These are phyloP conservation scores for Coregonus suidteri DNA, from an alignment of 2,797 vertebrate species.

Conservation along the genomic window DNA sequence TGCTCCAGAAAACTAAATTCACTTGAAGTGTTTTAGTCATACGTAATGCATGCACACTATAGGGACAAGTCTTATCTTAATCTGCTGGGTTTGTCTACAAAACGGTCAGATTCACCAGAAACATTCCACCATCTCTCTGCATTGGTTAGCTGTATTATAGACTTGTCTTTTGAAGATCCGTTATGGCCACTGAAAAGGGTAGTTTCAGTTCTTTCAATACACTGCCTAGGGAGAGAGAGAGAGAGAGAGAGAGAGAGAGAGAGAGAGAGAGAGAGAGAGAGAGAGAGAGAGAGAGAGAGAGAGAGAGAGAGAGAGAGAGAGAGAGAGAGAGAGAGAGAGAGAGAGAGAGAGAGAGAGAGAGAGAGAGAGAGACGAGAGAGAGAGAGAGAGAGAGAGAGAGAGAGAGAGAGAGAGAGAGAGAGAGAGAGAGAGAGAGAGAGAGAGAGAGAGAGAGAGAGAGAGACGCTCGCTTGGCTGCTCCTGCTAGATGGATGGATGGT, in stretches of 20 bases:
- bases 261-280: not conserved
- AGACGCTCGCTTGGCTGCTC: conserved; percentile 29
- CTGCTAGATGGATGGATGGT: conserved; percentile 42
- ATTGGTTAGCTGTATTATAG: not conserved
- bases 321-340: not conserved
- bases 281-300: not conserved
- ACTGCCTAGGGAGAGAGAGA: too few species aligned
- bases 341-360: not conserved
- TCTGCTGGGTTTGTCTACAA: not conserved
- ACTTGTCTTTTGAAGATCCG: too few species aligned
- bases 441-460: too few species aligned
- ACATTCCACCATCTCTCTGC: not conserved
- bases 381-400: too few species aligned
- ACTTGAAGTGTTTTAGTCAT: conserved; percentile 37
- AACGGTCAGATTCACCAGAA: conserved; percentile 2
- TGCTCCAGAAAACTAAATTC: conserved; percentile 54
- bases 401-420: not conserved
- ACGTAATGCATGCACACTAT: not conserved
- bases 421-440: too few species aligned
- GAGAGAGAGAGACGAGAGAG: too few species aligned
- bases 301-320: not conserved
- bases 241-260: too few species aligned
- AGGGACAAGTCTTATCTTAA: not conserved
- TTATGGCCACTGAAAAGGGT: too few species aligned
- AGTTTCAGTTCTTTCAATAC: too few species aligned